Base-by-base conservation (phyloP, 92 coral and sea anemone genomes). In the Porites cylindrica region DNA sequence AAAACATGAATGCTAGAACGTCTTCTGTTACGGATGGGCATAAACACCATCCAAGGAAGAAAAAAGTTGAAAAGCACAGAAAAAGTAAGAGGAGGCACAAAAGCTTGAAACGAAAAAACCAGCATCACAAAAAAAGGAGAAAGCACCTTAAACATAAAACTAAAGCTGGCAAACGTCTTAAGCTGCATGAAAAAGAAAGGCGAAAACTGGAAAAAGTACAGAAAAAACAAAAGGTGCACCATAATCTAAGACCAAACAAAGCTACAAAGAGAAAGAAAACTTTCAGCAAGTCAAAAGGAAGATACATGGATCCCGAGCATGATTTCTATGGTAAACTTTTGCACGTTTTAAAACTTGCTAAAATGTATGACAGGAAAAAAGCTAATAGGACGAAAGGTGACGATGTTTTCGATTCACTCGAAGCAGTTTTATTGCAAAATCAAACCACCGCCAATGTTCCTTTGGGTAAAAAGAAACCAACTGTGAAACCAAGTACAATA, bases 301-400 rank as follows among this genome's bases (percentile, higher is more conserved):
- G 2, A 11, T 38, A 19, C 24, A 21, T 20, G 52, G 24, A 83
- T n/a, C 9, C 80, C 29, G 91, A 88, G 23, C 90, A 92, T 43
- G 70, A 43, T 14, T 90, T 96, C 72, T 93, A 93, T 79, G 61
- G 71, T 58, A 96, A 91, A 61, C 84, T 97, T 61, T 61, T 97
- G 80, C 84, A 91, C 66, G 86, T 91, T 54, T 72, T 93, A 8
- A 80, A 86, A 20, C 89, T 91, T 71, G 92, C 92, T 51, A 82
- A 88, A 81, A 75, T 32, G 8, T 79, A 53, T 75, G 85, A 83
- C 53, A 85, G 16, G 58, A 87, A 70, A 24, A 72, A 72, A 24
- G 66, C 61, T 23, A 84, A 82, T 80, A 18, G 80, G 32, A 88
- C 72, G 20, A 85, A 24, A 17, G 68, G 72, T 58, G 63, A 72